These are phyloP conservation scores for Drosophila neutralis DNA, from an alignment of 2,888 invertebrate genomes.

Conservation along the genomic window DNA sequence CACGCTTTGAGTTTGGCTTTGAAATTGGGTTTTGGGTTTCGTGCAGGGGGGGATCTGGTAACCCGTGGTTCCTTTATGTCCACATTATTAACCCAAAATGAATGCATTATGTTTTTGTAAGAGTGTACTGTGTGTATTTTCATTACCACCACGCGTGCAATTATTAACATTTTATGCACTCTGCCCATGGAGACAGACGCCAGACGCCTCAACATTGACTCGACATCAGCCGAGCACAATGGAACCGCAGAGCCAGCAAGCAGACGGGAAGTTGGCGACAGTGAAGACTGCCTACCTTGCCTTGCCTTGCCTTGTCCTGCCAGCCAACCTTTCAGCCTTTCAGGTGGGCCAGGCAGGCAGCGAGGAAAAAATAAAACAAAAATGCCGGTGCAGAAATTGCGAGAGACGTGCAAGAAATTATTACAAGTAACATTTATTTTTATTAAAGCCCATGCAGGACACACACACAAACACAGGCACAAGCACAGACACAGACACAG, in stretches of 20 bases:
- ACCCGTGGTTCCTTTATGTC: slow-evolving; percentile 44
- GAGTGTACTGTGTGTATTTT: slow-evolving; percentile 53
- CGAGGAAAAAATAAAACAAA: slow-evolving; percentile 42
- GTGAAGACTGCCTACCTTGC: slow-evolving; percentile 5
- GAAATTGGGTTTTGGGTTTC: neutral
- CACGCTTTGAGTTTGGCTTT: neutral
- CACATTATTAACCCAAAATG: slow-evolving; percentile 74
- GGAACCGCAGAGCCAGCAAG: slow-evolving; percentile 17
- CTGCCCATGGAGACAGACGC: slow-evolving; percentile 28
- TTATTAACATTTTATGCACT: slow-evolving; percentile 78
- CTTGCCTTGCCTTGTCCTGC: neutral
- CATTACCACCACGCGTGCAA: slow-evolving; percentile 78
- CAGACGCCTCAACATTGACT: slow-evolving; percentile 30
- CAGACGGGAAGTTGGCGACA: slow-evolving; percentile 61
- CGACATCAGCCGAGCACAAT: slow-evolving; percentile 52
- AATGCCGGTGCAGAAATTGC: slow-evolving; percentile 58
- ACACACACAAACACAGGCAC: slow-evolving; percentile 13
- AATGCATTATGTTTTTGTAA: slow-evolving; percentile 64
- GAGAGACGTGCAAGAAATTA: slow-evolving; percentile 75
- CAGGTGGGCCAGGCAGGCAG: slow-evolving; percentile 2
- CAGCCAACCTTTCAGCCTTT: neutral
- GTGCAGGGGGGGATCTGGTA: neutral
- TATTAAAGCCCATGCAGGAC: slow-evolving; percentile 70
- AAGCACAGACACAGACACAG: neutral
- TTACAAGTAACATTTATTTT: slow-evolving; percentile 78